A percentile compares a stretch with the other conserved stretches of the same genome.
These are phyloP conservation scores for Nettapus auritus DNA, from an alignment of 2,113 vertebrate genomes.

Conservation along the genomic window DNA sequence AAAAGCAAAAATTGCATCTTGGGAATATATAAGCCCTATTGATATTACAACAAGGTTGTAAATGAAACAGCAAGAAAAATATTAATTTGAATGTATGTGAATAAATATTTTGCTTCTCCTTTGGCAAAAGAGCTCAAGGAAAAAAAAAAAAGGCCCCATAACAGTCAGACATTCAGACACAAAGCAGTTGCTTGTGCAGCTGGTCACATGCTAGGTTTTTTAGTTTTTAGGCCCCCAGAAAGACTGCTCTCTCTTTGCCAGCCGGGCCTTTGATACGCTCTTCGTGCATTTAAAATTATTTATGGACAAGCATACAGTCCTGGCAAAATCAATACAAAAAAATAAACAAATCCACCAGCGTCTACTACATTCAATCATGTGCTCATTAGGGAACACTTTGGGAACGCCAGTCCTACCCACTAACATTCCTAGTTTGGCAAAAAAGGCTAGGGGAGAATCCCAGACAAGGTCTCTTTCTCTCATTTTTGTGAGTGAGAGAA, in stretches of 20 bases:
- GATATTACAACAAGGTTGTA: constrained; percentile 20
- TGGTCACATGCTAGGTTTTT: background rate
- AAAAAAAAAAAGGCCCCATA: background rate
- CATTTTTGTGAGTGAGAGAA: background rate
- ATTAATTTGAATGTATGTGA: constrained; percentile 31
- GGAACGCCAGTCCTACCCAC: background rate
- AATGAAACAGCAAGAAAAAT: background rate
- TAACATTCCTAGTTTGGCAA: background rate
- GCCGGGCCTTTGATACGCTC: background rate
- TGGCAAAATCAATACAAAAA: constrained; percentile 2
- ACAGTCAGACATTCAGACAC: background rate
- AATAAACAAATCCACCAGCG: background rate
- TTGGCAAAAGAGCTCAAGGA: constrained; percentile 30
- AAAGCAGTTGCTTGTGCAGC: background rate
- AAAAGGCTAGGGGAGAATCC: background rate
- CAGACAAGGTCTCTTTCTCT: background rate
- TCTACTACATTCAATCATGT: background rate
- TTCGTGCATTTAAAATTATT: constrained; percentile 35
- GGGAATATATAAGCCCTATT: background rate
- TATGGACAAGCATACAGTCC: constrained; percentile 28
- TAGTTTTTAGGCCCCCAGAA: background rate
- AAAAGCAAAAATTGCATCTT: background rate
- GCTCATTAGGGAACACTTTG: background rate
- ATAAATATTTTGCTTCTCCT: constrained; percentile 37
- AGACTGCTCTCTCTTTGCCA: constrained; percentile 35